A percentile compares a stretch with the other conserved stretches of the same genome.
Evolutionary conservation across 2,113 vertebrate species (phyloP).

Genomic region (Nibea albiflora): DNA sequence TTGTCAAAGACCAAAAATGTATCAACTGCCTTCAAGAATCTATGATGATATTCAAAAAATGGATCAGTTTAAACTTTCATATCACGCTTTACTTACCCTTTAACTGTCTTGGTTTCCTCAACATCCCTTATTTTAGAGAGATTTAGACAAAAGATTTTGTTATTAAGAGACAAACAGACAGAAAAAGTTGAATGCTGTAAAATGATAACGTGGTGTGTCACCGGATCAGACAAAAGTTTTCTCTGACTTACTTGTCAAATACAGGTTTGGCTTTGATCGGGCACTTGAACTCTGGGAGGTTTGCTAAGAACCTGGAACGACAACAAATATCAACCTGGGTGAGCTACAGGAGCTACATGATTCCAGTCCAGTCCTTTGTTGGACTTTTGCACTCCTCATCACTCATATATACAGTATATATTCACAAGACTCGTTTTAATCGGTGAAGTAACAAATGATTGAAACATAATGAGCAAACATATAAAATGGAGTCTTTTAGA

Average conservation of each 20-base stretch:
- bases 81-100: slow-evolving; percentile 83
- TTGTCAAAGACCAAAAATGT: not conserved
- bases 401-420: too few species aligned
- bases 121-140: slow-evolving; percentile 84
- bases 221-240: not conserved
- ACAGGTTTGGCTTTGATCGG: slow-evolving; percentile 91
- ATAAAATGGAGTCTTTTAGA: too few species aligned
- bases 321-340: not conserved
- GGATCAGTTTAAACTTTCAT: not conserved
- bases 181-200: not conserved
- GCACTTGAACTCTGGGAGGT: slow-evolving; percentile 89
- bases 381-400: too few species aligned
- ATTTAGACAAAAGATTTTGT: too few species aligned
- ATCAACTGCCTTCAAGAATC: too few species aligned
- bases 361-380: too few species aligned
- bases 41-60: not conserved
- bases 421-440: too few species aligned
- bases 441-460: too few species aligned
- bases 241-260: slow-evolving; percentile 92
- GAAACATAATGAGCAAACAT: too few species aligned
- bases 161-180: not conserved
- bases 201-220: not conserved
- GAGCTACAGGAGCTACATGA: too few species aligned
- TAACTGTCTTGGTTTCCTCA: slow-evolving; percentile 85
- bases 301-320: slow-evolving; percentile 88